A percentile compares a stretch with the other conserved stretches of the same genome.
Evolutionary conservation across 2,888 invertebrate species (phyloP).

Genomic region (Eupithecia inturbata): DNA sequence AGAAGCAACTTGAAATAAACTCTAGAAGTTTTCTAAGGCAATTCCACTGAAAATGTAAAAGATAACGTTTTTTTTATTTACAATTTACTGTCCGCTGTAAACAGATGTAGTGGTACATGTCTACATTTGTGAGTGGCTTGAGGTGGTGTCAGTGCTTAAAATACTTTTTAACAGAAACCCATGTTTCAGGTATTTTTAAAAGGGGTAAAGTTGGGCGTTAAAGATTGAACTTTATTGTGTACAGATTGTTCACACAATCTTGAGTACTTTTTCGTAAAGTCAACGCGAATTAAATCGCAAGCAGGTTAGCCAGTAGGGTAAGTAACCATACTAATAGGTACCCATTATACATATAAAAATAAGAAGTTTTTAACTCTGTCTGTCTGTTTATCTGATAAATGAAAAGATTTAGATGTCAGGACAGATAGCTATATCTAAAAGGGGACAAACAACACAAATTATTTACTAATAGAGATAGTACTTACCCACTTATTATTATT

Average conservation of each 20-base stretch:
- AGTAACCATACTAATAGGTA: no score
- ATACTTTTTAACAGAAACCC: background rate
- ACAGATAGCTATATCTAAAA: background rate
- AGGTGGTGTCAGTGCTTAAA: background rate
- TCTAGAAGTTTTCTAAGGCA: conserved; percentile 56
- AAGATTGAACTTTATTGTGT: no score
- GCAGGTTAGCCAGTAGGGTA: no score
- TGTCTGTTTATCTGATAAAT: no score
- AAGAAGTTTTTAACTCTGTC: no score
- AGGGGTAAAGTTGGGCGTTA: no score
- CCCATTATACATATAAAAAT: no score
- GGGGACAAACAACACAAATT: background rate
- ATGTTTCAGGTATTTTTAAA: background rate
- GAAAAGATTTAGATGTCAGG: background rate
- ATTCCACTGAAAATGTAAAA: conserved; percentile 61
- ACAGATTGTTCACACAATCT: no score
- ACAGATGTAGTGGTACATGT: background rate
- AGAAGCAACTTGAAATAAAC: conserved; percentile 57
- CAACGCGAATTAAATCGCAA: no score
- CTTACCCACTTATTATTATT: background rate
- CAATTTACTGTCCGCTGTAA: conserved; percentile 4
- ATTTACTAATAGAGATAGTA: background rate
- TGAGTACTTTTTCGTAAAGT: no score
- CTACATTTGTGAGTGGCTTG: no score
- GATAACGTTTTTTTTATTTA: conserved; percentile 47